A percentile compares a stretch with the other conserved stretches of the same genome.
Evolutionary conservation across 2,888 invertebrate species (phyloP).

Genomic region (Salticus scenicus): DNA sequence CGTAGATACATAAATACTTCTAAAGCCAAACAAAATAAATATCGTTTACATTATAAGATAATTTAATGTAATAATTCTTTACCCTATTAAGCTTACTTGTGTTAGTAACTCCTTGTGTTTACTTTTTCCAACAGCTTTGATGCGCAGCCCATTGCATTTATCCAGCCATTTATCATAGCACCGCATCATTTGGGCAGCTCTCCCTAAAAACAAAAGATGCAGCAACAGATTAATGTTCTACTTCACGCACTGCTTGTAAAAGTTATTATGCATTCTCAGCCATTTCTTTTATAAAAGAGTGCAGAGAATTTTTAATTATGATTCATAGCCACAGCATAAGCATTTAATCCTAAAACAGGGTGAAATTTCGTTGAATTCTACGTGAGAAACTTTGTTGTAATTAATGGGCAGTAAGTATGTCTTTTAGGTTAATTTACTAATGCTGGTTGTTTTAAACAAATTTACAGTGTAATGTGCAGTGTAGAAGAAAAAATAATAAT

Average conservation of each 20-base stretch:
- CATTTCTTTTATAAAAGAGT: constrained; percentile 36
- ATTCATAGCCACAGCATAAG: constrained; percentile 15
- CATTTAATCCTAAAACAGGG: background rate
- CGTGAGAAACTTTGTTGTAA: background rate
- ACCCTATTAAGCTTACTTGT: background rate
- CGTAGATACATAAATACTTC: too few relatives aligned
- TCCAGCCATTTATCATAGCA: background rate
- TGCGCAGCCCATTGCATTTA: background rate
- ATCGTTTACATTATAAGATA: too few relatives aligned
- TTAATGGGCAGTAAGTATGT: background rate
- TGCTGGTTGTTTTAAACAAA: background rate
- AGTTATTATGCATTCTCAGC: constrained; percentile 19
- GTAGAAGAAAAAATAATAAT: too few relatives aligned
- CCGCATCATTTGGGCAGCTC: background rate
- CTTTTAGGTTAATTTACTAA: background rate
- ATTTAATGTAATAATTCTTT: background rate
- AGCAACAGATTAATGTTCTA: constrained; percentile 36
- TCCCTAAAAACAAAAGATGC: background rate
- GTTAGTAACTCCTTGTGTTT: background rate
- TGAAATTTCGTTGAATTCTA: background rate
- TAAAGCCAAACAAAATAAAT: too few relatives aligned
- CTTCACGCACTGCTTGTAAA: constrained; percentile 43
- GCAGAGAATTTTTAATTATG: constrained; percentile 54
- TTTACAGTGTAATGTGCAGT: too few relatives aligned
- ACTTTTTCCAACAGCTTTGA: background rate